These are phyloP conservation scores for Microplitis deprimator DNA, from an alignment of 2,888 invertebrate genomes.

Conservation along the genomic window DNA sequence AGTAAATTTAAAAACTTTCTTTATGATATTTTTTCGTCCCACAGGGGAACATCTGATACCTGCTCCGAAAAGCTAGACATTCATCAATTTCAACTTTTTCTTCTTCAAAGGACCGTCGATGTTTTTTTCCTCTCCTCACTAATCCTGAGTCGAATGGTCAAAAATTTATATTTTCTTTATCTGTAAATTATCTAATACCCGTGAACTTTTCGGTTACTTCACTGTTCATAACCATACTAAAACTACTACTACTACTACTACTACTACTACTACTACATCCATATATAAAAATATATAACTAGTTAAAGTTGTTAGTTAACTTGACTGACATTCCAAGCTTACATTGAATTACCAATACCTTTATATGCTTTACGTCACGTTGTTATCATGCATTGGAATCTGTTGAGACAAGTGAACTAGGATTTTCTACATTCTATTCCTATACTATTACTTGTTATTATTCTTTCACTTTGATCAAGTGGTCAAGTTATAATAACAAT, in stretches of 20 bases:
- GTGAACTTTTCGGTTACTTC: neutral
- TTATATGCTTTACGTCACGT: slow-evolving; percentile 29
- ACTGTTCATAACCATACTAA: neutral
- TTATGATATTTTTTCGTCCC: neutral
- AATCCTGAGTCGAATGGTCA: neutral
- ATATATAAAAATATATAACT: neutral
- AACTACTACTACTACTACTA: neutral
- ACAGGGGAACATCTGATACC: neutral
- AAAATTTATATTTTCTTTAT: neutral
- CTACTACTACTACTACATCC: neutral
- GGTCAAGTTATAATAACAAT: neutral
- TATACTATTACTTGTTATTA: neutral
- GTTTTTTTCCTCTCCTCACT: neutral
- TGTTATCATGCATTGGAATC: slow-evolving; percentile 26
- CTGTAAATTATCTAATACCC: neutral
- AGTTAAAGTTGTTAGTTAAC: slow-evolving; percentile 24
- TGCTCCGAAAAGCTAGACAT: neutral
- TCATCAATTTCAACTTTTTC: neutral
- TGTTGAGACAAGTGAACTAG: slow-evolving; percentile 12
- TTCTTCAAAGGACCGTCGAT: neutral
- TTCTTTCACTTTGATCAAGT: neutral
- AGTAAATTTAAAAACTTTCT: neutral
- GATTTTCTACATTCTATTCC: neutral
- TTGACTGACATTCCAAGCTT: slow-evolving; percentile 62
- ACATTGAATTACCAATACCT: slow-evolving; percentile 63